Evolutionary conservation across 2,113 vertebrate species (phyloP), one percentile per base, ranked within the genome.

Genomic region (Paramisgurnus dabryanus): DNA sequence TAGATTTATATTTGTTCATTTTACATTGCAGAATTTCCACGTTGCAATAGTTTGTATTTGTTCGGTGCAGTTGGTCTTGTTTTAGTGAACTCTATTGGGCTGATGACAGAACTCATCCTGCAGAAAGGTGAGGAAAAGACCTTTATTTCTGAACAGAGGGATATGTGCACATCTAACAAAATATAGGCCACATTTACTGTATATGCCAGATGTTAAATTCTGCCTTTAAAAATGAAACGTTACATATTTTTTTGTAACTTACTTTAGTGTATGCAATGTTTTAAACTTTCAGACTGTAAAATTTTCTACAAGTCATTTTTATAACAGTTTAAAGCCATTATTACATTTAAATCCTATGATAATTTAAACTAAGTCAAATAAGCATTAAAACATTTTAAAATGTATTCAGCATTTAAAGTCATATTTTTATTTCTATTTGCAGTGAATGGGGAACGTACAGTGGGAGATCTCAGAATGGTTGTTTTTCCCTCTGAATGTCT

Each of bases 391-490:
- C 12, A 58, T 4, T 58, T 58, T 13, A 58, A 58, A 58, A 12
- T 15, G 55, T 66, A 39, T 40, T n/a, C 12, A 34, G 9, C 50
- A 9, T 15, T 65, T 11, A 5, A 2, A 11, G 40, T 55, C n/a
- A 40, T 13, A 22, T 11, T 27, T 65, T 1, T 4, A 34, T 58
- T 68, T 0, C 7, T 60, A 40, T 41, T 22, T 13, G 5, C 6
- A 65, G 68, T 17, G 41, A 66, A 7, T 45, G 60, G 58, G 9
- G 11, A 69, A 39, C 66, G 45, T 8, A 49, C 78, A 70, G 55
- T 79, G 57, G 67, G 70, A 43, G 57, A 79, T 49, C 67, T 79
- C 10, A 17, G 67, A 39, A 58, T 79, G 7, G 61, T 79, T 40
- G 13, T 79, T 7, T 15, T 79, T 9, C 57, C 57, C 6, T 18